Base-by-base conservation (phyloP, 2,113 vertebrate species). In the Calyptomena viridis region DNA sequence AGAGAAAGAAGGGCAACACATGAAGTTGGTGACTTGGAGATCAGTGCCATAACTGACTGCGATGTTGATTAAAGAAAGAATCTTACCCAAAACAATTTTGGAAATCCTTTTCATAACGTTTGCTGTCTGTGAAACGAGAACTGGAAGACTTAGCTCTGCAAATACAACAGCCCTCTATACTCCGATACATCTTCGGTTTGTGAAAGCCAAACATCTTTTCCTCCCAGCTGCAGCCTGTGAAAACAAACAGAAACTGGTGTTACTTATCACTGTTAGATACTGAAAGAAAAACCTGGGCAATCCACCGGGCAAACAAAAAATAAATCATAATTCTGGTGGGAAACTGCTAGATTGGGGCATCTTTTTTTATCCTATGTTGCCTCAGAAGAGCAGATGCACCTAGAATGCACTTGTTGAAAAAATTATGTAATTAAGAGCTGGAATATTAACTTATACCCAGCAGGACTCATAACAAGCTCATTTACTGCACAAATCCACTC, bases 141-240 rank as follows among this genome's bases (percentile, higher is more conserved):
- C 99, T 99, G 71, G 99, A 99, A 49, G 99, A 99, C 89, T 99
- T 99, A 23, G 99, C 99, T 74, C 99, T 98, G 98, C 99, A 99
- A 98, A 99, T 99, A 96, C 99, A 99, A 98, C 99, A 99, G 87
- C 99, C 99, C 19, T 99, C 99, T 98, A 99, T 97, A 98, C 99
- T 99, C 94, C 99, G 98, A 97, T 99, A 99, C 99, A 99, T 99
- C 98, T 99, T 99, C 94, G 99, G 99, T 98, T 99, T 99, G 97
- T 99, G 99, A 97, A 99, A 99, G 98, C 99, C 99, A 98, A 99
- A 99, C 99, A 99, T 99, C 92, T 98, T 98, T 86, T 96, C 96
- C 92, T 95, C 93, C 75, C 81, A 95, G 84, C 76, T 95, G 91
- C 39, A 95, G 53, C 93, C 98, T 98, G 86, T 66, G 69, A 94